Evolutionary conservation across 2,888 invertebrate species (phyloP), one percentile per base, ranked within the genome.

Genomic region (Leptothorax acervorum): DNA sequence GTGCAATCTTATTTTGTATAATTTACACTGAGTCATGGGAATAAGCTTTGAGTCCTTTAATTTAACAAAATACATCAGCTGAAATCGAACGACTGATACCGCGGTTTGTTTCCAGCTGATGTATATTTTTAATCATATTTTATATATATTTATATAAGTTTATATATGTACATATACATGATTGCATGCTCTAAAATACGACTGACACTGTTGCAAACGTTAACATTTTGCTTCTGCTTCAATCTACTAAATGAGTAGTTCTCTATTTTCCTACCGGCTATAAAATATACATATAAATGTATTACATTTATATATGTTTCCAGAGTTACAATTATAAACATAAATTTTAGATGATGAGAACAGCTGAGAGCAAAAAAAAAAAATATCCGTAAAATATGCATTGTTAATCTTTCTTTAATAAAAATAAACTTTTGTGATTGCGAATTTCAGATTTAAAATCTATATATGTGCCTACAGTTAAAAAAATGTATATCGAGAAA

Each of bases 1-100:
- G 83, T 82, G 66, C 68, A 68, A 68, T 83, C 63, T 68, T 84
- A 79, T 82, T 84, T 88, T 84, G 35, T 84, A 82, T 42, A 2
- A 55, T 42, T 53, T 63, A 82, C 18, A 39, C 12, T 48, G 60
- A 71, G 76, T 71, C 66, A 60, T 65, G 11, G 18, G 35, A 63
- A 15, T 60, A 39, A 39, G 23, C 1, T 76, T 65, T 28, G 48
- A 70, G 35, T 65, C 12, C 9, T 12, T 28, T 78, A 48, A 73
- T 57, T 79, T 65, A 65, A 65, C 31, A n/a, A 75, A 4, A n/a
- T 48, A 28, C 48, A 15, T 75, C 15, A 35, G 31, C 74, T 62
- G 62, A 62, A 62, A 28, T 39, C 28, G 18, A 73, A 57, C 18
- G 9, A 35, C 12, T n/a, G 12, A 35, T 48, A 48, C 12, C 28